Percentiles rank a stretch among this genome's conserved stretches.
These are phyloP conservation scores for Protomyctophum bolini DNA, from an alignment of 2,113 vertebrate genomes.

Conservation along the genomic window DNA sequence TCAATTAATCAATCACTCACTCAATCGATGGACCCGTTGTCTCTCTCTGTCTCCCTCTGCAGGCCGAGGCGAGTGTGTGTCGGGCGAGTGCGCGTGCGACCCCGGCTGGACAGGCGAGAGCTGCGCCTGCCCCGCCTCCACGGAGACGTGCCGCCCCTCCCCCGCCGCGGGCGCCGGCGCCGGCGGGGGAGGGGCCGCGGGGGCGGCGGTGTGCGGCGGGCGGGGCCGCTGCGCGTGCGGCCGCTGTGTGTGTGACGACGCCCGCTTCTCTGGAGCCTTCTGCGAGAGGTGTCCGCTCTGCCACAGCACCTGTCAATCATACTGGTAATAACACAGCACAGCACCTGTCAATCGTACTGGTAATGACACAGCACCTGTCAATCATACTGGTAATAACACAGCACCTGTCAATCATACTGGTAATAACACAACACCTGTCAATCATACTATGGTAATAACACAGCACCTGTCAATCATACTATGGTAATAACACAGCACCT, in stretches of 20 bases:
- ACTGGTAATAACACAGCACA: no score
- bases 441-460: no score
- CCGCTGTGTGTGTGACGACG: constrained; percentile 87
- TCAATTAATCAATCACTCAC: no score
- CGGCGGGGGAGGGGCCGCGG: no score
- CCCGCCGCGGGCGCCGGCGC: constrained; percentile 81
- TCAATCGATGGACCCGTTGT: no score
- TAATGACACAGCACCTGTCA: no score
- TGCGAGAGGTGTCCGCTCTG: constrained; percentile 91
- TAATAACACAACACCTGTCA: no score
- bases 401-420: no score
- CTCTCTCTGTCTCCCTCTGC: constrained; percentile 23
- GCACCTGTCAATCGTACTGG: constrained; percentile 44
- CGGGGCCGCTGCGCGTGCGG: constrained; percentile 90
- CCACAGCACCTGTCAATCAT: constrained; percentile 84
- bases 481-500: no score
- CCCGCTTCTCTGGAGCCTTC: constrained; percentile 82
- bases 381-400: no score
- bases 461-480: constrained; percentile 4
- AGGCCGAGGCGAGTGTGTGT: constrained; percentile 92
- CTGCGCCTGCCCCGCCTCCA: constrained; percentile 84
- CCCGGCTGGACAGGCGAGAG: constrained; percentile 88
- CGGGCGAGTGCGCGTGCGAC: constrained; percentile 86
- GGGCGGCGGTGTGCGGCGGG: constrained; percentile 29
- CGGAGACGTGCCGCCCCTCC: constrained; percentile 82